Conservation (phyloP, 2,888 invertebrate species). For the Orchestes rusci region DNA sequence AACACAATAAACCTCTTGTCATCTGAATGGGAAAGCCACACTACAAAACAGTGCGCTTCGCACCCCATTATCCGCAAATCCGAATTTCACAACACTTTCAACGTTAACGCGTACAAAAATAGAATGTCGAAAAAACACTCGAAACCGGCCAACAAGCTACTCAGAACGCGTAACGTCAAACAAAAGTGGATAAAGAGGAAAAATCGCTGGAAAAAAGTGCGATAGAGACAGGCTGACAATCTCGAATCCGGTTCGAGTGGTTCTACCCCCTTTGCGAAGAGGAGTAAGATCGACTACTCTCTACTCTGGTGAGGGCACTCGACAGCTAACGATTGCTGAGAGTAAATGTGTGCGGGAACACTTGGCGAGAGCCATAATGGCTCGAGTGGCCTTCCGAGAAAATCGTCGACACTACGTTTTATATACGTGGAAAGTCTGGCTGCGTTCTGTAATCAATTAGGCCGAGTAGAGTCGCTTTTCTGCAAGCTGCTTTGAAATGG, state of each 20-base stretch:
- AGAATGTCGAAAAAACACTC: too few relatives aligned
- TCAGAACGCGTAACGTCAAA: not conserved
- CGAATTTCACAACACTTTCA: too few relatives aligned
- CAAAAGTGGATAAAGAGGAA: not conserved
- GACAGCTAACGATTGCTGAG: conserved; percentile 19
- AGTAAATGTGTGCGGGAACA: conserved; percentile 19
- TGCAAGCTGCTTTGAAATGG: too few relatives aligned
- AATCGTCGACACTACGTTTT: not conserved
- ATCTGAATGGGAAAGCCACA: too few relatives aligned
- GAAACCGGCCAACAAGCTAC: too few relatives aligned
- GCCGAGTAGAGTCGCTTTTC: too few relatives aligned
- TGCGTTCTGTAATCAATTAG: too few relatives aligned
- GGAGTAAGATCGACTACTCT: conserved; percentile 12
- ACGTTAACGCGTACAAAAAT: too few relatives aligned
- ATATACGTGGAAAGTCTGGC: not conserved
- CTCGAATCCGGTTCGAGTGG: not conserved
- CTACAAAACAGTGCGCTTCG: too few relatives aligned
- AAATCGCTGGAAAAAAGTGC: not conserved
- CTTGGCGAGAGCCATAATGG: conserved; percentile 20
- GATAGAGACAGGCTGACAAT: not conserved
- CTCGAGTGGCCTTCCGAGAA: conserved; percentile 4
- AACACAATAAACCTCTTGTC: too few relatives aligned
- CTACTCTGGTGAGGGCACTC: conserved; percentile 15
- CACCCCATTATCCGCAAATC: too few relatives aligned
- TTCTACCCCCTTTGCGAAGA: not conserved